These are phyloP conservation scores for Nestor notabilis DNA, from an alignment of 2,113 vertebrate species.

Conservation along the genomic window DNA sequence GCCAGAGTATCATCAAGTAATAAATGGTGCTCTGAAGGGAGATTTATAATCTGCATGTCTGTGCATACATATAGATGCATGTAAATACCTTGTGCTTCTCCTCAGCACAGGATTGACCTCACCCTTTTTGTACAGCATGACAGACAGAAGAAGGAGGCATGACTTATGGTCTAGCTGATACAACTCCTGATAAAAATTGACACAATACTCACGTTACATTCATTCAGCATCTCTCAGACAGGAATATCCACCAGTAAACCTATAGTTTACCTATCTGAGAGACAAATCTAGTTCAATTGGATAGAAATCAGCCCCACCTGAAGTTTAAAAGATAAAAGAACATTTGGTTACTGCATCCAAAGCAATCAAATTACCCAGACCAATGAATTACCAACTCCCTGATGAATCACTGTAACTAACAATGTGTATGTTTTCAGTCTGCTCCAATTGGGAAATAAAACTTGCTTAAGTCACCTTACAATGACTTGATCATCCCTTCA, in stretches of 20 bases:
- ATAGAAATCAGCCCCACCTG: background rate
- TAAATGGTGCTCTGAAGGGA: background rate
- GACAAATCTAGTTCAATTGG: background rate
- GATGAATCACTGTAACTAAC: background rate
- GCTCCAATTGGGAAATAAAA: background rate
- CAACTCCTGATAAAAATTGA: background rate
- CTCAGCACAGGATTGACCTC: background rate
- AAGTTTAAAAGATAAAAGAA: background rate
- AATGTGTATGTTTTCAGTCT: background rate
- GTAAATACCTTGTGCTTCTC: background rate
- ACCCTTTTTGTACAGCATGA: background rate
- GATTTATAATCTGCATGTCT: background rate
- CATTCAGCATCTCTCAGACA: background rate
- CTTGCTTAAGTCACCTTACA: background rate
- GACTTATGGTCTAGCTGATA: background rate
- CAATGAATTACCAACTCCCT: background rate
- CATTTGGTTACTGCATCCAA: background rate
- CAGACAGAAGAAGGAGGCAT: background rate
- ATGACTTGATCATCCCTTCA: background rate
- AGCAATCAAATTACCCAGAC: background rate
- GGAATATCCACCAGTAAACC: background rate
- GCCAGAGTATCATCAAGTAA: background rate
- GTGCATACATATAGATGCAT: rapidly evolving
- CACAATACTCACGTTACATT: background rate
- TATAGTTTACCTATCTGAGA: background rate